Conservation (phyloP, 2,888 invertebrate species). For the Pristionchus fissidentatus region DNA sequence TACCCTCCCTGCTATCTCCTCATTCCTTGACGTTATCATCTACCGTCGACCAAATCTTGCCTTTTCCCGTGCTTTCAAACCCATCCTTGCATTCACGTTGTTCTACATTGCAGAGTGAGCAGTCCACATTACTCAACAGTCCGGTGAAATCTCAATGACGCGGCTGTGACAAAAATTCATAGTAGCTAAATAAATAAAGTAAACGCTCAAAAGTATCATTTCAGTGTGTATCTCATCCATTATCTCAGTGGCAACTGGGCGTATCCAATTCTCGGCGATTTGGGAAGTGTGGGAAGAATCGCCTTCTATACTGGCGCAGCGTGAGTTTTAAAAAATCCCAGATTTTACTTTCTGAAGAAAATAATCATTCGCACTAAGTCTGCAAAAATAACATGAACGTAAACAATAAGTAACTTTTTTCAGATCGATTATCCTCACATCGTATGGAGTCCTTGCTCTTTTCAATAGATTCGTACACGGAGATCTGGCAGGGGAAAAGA, state of each 20-base stretch:
- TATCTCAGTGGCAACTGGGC: constrained; percentile 42
- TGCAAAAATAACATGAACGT: too few relatives aligned
- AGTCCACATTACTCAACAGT: too few relatives aligned
- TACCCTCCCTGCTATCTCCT: constrained; percentile 67
- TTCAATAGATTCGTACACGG: background rate
- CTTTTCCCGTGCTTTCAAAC: constrained; percentile 52
- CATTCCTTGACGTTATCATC: constrained; percentile 63
- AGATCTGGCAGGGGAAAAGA: background rate
- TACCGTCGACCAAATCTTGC: constrained; percentile 61
- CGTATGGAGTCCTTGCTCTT: constrained; percentile 17
- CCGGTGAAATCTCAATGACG: too few relatives aligned
- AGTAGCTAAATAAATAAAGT: background rate
- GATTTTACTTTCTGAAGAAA: background rate
- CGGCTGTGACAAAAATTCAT: too few relatives aligned
- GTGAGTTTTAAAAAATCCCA: too few relatives aligned
- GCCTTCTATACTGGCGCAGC: constrained; percentile 26
- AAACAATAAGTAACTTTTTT: background rate
- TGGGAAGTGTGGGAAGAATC: constrained; percentile 37
- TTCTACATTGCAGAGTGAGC: constrained; percentile 66
- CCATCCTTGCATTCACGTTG: constrained; percentile 55
- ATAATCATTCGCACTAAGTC: background rate
- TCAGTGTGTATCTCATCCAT: constrained; percentile 41
- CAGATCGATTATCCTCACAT: constrained; percentile 6
- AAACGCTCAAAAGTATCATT: background rate
- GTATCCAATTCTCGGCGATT: constrained; percentile 44